phyloP scores from a whole-genome alignment of 2,888 invertebrate species.

The Holacanthella duospinosa region DNA sequence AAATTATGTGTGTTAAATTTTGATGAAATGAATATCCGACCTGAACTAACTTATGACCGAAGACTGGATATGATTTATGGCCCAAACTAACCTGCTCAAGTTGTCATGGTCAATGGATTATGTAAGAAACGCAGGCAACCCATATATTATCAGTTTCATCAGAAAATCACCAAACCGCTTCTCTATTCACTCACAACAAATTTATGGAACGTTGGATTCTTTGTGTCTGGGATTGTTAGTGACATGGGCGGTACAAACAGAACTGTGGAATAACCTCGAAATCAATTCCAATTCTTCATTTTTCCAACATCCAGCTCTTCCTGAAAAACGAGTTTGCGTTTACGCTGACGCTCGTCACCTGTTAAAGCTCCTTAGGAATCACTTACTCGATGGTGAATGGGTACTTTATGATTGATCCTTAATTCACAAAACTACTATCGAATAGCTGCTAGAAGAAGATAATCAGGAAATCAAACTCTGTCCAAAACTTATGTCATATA shows the following conservation, averaged over 20 bases:
- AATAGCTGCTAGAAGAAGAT: too few relatives aligned
- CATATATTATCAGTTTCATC: neutral
- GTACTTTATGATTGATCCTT: too few relatives aligned
- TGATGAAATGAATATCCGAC: neutral
- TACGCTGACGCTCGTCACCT: constrained; percentile 26
- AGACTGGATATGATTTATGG: neutral
- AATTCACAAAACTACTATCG: too few relatives aligned
- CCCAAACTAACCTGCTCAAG: neutral
- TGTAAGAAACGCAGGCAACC: neutral
- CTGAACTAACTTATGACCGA: neutral
- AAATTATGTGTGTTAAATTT: neutral
- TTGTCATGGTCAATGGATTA: neutral
- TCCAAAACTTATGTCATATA: too few relatives aligned
- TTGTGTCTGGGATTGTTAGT: neutral
- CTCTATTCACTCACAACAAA: neutral
- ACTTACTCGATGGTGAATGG: too few relatives aligned
- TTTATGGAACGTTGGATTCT: neutral
- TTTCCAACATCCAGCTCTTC: constrained; percentile 13
- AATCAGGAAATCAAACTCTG: too few relatives aligned
- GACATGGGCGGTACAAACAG: neutral
- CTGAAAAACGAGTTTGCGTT: constrained; percentile 12
- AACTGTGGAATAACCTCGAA: neutral
- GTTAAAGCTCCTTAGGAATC: constrained; percentile 22
- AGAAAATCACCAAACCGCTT: neutral
- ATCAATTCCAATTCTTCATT: neutral